These are phyloP conservation scores for Tautogolabrus adspersus DNA, from an alignment of 2,113 vertebrate species.

Conservation along the genomic window DNA sequence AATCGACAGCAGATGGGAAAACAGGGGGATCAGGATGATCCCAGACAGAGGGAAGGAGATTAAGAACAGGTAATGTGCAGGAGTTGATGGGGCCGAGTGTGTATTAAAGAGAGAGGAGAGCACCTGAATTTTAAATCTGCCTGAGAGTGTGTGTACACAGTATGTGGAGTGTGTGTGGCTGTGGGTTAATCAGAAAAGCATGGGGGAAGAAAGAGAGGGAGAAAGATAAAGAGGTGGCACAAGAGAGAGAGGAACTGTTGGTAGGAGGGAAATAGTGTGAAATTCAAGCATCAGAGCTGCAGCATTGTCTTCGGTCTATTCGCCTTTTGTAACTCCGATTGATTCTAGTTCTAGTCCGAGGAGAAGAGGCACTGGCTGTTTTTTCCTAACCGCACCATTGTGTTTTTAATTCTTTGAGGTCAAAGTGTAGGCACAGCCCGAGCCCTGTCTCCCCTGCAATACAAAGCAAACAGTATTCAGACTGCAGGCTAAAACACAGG, in stretches of 20 bases:
- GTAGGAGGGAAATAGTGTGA: conserved; percentile 36
- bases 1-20: conserved; percentile 76
- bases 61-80: conserved; percentile 81
- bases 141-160: conserved; percentile 55
- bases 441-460: conserved; percentile 10
- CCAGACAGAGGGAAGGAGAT: conserved; percentile 77
- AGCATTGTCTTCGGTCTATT: conserved; percentile 46
- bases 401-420: conserved; percentile 64
- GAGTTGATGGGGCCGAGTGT: conserved; percentile 73
- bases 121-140: conserved; percentile 76
- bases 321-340: conserved; percentile 60
- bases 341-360: conserved; percentile 59
- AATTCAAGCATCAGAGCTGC: conserved; percentile 53
- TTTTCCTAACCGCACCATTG: conserved; percentile 33
- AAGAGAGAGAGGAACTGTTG: conserved; percentile 46
- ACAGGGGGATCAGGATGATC: conserved; percentile 76
- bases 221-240: conserved; percentile 55
- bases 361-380: conserved; percentile 32
- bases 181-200: conserved; percentile 68
- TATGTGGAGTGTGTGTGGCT: conserved; percentile 32
- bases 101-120: conserved; percentile 68
- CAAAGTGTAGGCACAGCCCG: conserved; percentile 13
- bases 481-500: conserved; percentile 10
- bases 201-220: conserved; percentile 22
- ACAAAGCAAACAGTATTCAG: conserved; percentile 31